phyloP scores from a whole-genome alignment of 2,888 invertebrate species.

The Dryadula phaetusa region DNA sequence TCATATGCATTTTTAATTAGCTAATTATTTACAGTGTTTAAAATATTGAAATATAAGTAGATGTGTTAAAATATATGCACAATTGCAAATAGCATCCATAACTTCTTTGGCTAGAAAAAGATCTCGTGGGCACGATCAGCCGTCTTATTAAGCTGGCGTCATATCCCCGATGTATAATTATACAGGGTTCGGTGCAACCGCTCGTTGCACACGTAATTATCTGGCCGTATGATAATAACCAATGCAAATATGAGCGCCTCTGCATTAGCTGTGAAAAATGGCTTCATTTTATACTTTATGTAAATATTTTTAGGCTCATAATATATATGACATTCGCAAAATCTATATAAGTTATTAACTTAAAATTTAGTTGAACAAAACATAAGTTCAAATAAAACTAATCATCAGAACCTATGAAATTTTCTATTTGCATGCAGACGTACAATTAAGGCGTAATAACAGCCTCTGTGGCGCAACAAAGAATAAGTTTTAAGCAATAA shows the following conservation, averaged over 20 bases:
- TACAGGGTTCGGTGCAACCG: conserved; percentile 58
- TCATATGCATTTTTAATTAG: conserved; percentile 33
- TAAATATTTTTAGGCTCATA: conserved; percentile 12
- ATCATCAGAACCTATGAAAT: conserved; percentile 74
- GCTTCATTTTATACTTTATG: conserved; percentile 60
- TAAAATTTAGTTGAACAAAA: neutral
- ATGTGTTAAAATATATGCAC: neutral
- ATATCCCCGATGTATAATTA: conserved; percentile 65
- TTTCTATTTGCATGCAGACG: conserved; percentile 81
- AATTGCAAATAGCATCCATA: conserved; percentile 15
- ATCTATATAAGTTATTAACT: neutral
- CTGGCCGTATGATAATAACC: conserved; percentile 73
- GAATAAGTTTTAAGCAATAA: conserved; percentile 84
- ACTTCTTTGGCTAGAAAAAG: conserved; percentile 34
- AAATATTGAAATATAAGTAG: neutral
- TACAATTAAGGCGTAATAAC: conserved; percentile 82
- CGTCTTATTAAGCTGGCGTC: conserved; percentile 51
- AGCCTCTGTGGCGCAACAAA: conserved; percentile 81
- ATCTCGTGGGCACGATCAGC: conserved; percentile 34
- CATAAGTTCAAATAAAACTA: conserved; percentile 46
- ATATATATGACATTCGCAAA: neutral
- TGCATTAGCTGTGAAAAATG: conserved; percentile 65
- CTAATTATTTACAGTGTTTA: neutral
- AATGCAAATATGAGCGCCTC: conserved; percentile 72
- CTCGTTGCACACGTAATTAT: conserved; percentile 73